Evolutionary conservation across 2,113 vertebrate species (phyloP).

Genomic region (Larimichthys crocea): DNA sequence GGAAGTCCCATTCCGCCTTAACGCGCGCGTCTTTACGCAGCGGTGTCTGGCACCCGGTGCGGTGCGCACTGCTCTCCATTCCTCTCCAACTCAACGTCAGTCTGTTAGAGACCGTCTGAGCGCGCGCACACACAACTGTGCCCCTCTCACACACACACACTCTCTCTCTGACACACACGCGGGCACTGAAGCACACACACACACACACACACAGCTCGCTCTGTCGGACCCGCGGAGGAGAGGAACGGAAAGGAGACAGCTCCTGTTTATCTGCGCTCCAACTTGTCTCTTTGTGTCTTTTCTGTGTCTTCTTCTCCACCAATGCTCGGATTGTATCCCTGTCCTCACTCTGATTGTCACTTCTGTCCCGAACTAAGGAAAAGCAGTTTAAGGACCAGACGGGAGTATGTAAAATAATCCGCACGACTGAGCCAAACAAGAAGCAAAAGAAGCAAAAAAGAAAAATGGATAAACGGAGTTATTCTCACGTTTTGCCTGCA

Average conservation of each 20-base stretch:
- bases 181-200: constrained; percentile 16
- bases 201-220: constrained; percentile 5
- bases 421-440: neutral
- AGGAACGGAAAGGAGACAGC: constrained; percentile 4
- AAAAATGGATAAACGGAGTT: constrained; percentile 71
- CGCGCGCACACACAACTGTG: constrained; percentile 41
- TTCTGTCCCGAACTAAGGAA: constrained; percentile 36
- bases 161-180: neutral
- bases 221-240: constrained; percentile 34
- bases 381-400: constrained; percentile 42
- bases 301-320: constrained; percentile 41
- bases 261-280: constrained; percentile 14
- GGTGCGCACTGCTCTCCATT: constrained; percentile 61
- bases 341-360: neutral
- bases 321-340: constrained; percentile 64
- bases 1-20: constrained; percentile 5
- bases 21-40: constrained; percentile 5
- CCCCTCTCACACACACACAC: neutral
- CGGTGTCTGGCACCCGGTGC: constrained; percentile 44
- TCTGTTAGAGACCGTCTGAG: constrained; percentile 62
- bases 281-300: constrained; percentile 24
- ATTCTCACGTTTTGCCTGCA: constrained; percentile 29
- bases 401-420: constrained; percentile 67
- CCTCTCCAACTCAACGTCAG: constrained; percentile 66
- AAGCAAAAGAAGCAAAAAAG: constrained; percentile 5